phyloP scores from a whole-genome alignment of 2,888 invertebrate species.

The Micoletzkya japonica region DNA sequence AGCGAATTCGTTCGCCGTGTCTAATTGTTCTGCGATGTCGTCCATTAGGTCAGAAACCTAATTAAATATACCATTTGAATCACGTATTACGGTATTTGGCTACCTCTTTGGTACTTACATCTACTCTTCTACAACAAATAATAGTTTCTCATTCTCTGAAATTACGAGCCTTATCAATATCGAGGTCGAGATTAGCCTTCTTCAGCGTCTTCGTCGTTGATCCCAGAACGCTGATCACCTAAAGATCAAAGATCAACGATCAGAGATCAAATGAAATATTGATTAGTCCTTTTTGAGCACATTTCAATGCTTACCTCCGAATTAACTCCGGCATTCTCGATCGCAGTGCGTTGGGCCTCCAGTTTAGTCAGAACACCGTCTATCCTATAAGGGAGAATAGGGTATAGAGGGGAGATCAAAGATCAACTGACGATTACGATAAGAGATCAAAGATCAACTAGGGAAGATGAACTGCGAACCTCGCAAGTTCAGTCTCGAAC shows the following conservation, averaged over 20 bases:
- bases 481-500: constrained; percentile 41
- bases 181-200: constrained; percentile 43
- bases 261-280: constrained; percentile 10
- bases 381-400: constrained; percentile 8
- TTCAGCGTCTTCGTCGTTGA: constrained; percentile 44
- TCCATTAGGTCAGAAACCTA: constrained; percentile 49
- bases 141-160: background rate
- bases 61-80: too few species aligned
- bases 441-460: background rate
- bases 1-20: constrained; percentile 39
- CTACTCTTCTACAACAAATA: background rate
- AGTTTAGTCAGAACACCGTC: constrained; percentile 39
- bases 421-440: background rate
- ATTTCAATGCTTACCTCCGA: constrained; percentile 31
- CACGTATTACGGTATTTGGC: too few species aligned
- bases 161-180: constrained; percentile 39
- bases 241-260: background rate
- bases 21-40: constrained; percentile 45
- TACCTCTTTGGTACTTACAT: background rate
- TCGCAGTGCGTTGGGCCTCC: constrained; percentile 44
- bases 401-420: too few species aligned
- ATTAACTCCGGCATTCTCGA: constrained; percentile 48
- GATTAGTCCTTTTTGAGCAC: background rate
- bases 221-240: constrained; percentile 44
- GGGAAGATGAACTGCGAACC: background rate